Percentiles rank a stretch among this genome's conserved stretches.
Evolutionary conservation across 2,797 vertebrate genomes (phyloP).

Genomic region (Percopsis omiscomaycus): DNA sequence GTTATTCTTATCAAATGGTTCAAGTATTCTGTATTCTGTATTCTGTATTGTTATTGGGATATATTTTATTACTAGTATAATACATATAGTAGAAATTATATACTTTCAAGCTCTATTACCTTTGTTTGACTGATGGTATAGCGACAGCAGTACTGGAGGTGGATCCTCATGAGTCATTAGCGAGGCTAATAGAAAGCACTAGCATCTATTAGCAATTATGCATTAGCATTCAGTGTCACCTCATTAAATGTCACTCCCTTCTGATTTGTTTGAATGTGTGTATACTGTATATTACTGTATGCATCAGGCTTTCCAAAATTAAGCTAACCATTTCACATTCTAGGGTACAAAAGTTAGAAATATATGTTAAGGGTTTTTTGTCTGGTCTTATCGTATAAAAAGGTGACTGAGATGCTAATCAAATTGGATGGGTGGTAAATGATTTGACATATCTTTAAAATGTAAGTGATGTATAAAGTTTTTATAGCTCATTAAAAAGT

Average conservation of each 20-base stretch:
- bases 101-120: background rate
- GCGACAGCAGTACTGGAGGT: slow-evolving; percentile 9
- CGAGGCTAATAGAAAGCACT: slow-evolving; percentile 20
- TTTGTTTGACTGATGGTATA: background rate
- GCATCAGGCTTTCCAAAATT: background rate
- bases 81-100: too few species aligned
- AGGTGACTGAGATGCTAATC: background rate
- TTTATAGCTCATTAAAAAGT: background rate
- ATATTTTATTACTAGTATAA: too few species aligned
- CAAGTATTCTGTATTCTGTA: too few species aligned
- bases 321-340: background rate
- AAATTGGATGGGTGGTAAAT: background rate
- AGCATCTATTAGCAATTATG: slow-evolving; percentile 42
- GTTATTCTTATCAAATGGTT: too few species aligned
- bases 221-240: slow-evolving; percentile 39
- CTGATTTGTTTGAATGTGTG: background rate
- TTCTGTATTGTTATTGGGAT: too few species aligned
- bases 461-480: background rate
- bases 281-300: background rate
- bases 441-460: background rate
- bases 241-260: slow-evolving; percentile 43
- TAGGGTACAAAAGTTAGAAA: too few species aligned
- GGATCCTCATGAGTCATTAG: slow-evolving; percentile 45
- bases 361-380: background rate
- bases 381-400: background rate